Evolutionary conservation across 2,797 vertebrate genomes (phyloP).

Genomic region (Avahi laniger): DNA sequence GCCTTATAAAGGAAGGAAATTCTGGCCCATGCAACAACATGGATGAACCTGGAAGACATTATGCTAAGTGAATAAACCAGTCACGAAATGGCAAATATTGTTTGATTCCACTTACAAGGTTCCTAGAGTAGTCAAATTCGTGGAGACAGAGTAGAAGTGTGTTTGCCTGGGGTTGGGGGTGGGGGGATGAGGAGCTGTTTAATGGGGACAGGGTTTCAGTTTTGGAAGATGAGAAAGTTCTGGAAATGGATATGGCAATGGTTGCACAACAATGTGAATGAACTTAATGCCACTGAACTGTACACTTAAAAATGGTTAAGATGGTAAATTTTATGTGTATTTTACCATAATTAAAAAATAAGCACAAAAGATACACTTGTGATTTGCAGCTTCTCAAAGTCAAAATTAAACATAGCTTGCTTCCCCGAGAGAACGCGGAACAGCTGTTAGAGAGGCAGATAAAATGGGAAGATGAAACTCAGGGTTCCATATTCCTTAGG

Average conservation of each 20-base stretch:
- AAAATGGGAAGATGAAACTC: not conserved
- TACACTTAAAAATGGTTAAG: not conserved
- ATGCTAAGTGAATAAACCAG: not conserved
- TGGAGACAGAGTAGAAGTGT: not conserved
- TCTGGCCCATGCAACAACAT: not conserved
- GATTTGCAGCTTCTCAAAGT: not conserved
- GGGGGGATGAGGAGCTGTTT: not conserved
- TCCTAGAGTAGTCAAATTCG: not conserved
- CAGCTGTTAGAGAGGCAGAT: not conserved
- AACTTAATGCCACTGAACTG: not conserved
- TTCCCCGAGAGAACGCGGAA: not conserved
- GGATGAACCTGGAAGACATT: not conserved
- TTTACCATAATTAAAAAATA: not conserved
- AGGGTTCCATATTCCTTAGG: not conserved
- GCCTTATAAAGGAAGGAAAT: not conserved
- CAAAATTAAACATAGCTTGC: not conserved
- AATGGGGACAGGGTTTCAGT: not conserved
- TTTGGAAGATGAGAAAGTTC: not conserved
- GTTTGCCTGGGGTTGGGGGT: too few relatives aligned
- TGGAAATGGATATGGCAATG: not conserved
- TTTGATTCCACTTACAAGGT: not conserved
- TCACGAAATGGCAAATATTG: not conserved
- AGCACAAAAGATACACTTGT: not conserved
- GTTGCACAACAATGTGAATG: accelerated
- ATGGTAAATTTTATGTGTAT: not conserved